These are phyloP conservation scores for Sepiola atlantica DNA, from an alignment of 2,888 invertebrate species.

Conservation along the genomic window DNA sequence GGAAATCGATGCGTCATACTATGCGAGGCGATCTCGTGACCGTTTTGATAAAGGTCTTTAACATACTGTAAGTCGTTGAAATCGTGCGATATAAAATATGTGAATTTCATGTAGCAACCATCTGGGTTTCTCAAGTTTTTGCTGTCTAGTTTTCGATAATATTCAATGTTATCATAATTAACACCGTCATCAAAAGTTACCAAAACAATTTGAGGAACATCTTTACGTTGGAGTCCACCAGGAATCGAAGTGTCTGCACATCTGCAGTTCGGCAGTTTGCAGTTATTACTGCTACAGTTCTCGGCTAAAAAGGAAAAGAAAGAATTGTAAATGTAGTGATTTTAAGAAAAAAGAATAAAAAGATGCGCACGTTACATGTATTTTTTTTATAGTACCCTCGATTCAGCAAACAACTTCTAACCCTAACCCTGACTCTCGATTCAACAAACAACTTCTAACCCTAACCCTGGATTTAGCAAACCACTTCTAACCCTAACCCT, in stretches of 20 bases:
- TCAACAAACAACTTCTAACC: no score
- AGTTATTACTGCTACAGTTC: constrained; percentile 51
- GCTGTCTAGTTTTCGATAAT: constrained; percentile 55
- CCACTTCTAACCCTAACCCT: no score
- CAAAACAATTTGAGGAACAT: constrained; percentile 61
- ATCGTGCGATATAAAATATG: constrained; percentile 97
- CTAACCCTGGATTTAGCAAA: no score
- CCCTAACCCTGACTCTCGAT: no score
- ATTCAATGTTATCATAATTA: constrained; percentile 55
- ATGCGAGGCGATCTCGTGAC: constrained; percentile 98
- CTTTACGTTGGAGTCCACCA: constrained; percentile 51
- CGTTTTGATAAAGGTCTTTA: constrained; percentile 92
- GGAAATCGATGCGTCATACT: constrained; percentile 80
- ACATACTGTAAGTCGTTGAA: constrained; percentile 99
- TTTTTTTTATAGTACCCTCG: no score
- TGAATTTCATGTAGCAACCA: constrained; percentile 85
- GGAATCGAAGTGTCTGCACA: constrained; percentile 56
- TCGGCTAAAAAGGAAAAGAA: not conserved
- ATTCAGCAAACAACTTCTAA: no score
- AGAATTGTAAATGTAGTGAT: no score
- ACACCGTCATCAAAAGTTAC: constrained; percentile 65
- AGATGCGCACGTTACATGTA: no score
- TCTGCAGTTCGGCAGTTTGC: constrained; percentile 55
- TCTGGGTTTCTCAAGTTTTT: constrained; percentile 78
- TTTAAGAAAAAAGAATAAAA: no score